Conservation (phyloP, 2,888 invertebrate species). For the Macroteleia sp. region DNA sequence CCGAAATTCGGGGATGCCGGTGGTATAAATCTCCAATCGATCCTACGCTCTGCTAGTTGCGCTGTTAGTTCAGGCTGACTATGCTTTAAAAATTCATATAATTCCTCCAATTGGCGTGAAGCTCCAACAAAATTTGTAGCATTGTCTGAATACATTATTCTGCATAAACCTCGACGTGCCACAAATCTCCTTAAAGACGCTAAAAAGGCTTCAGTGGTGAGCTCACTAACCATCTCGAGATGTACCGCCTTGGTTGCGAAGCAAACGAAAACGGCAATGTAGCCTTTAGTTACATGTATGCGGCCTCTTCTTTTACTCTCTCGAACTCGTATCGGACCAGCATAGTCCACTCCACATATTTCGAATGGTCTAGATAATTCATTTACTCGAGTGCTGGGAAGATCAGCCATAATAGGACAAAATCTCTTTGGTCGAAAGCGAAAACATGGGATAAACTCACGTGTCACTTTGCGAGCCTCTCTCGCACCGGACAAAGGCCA, state of each 20-base stretch:
- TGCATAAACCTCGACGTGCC: constrained; percentile 42
- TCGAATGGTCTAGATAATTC: constrained; percentile 20
- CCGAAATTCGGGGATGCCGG: constrained; percentile 34
- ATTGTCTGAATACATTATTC: constrained; percentile 51
- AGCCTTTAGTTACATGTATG: constrained; percentile 47
- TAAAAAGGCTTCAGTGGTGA: constrained; percentile 52
- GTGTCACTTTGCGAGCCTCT: constrained; percentile 30
- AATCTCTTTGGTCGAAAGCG: constrained; percentile 20
- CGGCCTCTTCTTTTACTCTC: constrained; percentile 39
- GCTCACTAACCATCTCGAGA: constrained; percentile 48
- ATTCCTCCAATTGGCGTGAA: constrained; percentile 33
- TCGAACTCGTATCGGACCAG: constrained; percentile 60
- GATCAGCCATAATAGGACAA: constrained; percentile 30
- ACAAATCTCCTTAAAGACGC: constrained; percentile 45
- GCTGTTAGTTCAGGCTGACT: constrained; percentile 1
- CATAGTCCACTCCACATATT: constrained; percentile 13
- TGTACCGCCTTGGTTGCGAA: constrained; percentile 24
- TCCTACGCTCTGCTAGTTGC: constrained; percentile 2
- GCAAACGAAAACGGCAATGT: constrained; percentile 62
- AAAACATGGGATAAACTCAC: constrained; percentile 33
- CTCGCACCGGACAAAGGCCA: constrained; percentile 2
- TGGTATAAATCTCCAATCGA: constrained; percentile 60
- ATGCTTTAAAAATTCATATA: constrained; percentile 30
- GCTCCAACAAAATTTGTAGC: constrained; percentile 62
- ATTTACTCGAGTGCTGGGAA: constrained; percentile 23